Base-by-base conservation (phyloP, 2,113 vertebrate genomes). In the Tupaia chinensis region DNA sequence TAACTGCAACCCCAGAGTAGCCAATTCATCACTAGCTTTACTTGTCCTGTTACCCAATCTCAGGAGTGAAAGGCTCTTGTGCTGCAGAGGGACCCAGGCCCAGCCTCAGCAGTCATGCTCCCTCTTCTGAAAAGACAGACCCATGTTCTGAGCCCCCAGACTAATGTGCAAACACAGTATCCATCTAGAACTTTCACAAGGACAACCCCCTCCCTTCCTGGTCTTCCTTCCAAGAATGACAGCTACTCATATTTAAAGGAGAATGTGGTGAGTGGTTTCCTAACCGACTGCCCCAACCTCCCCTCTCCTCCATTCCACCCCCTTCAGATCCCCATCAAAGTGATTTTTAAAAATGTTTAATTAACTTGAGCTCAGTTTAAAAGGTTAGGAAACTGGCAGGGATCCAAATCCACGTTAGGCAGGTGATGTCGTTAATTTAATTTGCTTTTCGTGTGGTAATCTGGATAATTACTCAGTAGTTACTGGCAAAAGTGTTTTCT, bases 341-440 rank as follows among this genome's bases (percentile, higher is more conserved):
- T 89, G 96, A 97, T 96, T 97, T 80, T 61, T 97, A 97, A 98
- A 98, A 96, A 98, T 95, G 97, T 98, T 98, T 98, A 98, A 98
- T 99, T 98, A 99, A 98, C 97, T 98, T 10, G 88, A 98, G 98
- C 98, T 98, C 97, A 98, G 98, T 98, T 97, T 98, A 98, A 98
- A 98, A 98, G 98, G 98, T 98, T 98, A 98, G 98, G 98, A 99
- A 99, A 98, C 98, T 98, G 98, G 98, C 98, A 98, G 98, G 58
- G 91, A 98, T 98, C 98, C 98, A 98, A 95, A 97, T 96, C 95
- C 92, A 95, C 0, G 87, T 97, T 97, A 98, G 66, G 84, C 97
- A 98, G 98, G 98, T 98, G 98, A 98, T 97, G 96, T 92, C 92
- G 97, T 98, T 98, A 98, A 98, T 98, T 98, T 98, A 97, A 98